These are phyloP conservation scores for Atrina japonica DNA, from an alignment of 2,888 invertebrate genomes.

Conservation along the genomic window DNA sequence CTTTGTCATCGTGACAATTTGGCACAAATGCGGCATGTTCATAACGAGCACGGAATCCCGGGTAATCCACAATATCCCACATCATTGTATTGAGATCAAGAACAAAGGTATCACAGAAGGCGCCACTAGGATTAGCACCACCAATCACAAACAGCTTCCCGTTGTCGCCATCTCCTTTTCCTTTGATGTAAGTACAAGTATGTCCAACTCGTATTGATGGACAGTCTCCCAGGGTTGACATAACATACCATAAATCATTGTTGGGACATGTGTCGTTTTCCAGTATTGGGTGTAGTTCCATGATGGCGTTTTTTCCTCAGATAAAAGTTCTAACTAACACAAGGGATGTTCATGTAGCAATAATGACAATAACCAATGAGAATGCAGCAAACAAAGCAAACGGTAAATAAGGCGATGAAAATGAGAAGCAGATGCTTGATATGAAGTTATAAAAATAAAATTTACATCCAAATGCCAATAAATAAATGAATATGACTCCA, in stretches of 20 bases:
- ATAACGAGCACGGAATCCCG: constrained; percentile 76
- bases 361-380: too few relatives aligned
- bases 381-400: too few relatives aligned
- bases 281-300: constrained; percentile 79
- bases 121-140: constrained; percentile 79
- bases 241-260: constrained; percentile 77
- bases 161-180: constrained; percentile 60
- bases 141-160: constrained; percentile 78
- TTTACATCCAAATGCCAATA: too few relatives aligned
- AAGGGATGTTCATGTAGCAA: background rate
- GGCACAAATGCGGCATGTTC: constrained; percentile 78
- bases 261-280: constrained; percentile 72
- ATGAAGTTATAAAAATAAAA: too few relatives aligned
- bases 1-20: constrained; percentile 61
- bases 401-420: too few relatives aligned
- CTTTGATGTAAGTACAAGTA: constrained; percentile 72
- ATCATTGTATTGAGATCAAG: constrained; percentile 75
- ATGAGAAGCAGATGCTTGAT: too few relatives aligned
- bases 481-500: constrained; percentile 7
- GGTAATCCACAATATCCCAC: constrained; percentile 76
- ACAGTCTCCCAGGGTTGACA: constrained; percentile 76
- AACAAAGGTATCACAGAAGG: constrained; percentile 76
- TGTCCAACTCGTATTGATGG: constrained; percentile 79
- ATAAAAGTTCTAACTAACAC: too few relatives aligned
- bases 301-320: constrained; percentile 38